Base-by-base conservation (phyloP, 2,888 invertebrate genomes). In the Mantis religiosa region DNA sequence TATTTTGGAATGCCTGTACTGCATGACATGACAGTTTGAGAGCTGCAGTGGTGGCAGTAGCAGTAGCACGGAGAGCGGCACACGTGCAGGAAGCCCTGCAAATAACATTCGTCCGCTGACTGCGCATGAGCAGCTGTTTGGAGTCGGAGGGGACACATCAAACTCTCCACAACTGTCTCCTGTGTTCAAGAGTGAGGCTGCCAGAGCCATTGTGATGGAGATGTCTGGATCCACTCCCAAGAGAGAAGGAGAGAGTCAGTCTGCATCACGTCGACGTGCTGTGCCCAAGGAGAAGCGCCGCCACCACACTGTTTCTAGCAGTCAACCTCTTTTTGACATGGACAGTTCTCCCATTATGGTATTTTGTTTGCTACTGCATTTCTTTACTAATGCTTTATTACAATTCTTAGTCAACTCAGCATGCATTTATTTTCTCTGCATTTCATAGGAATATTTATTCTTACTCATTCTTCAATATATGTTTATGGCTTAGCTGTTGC, bases 101-200 rank as follows among this genome's bases (percentile, higher is more conserved):
- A 83, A 92, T 25, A 71, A 71, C 25, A 20, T 6, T 91, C 88
- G 92, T 91, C 83, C 91, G 91, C 88, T 92, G 91, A 90, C 93
- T 91, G 91, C 91, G 91, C 91, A 92, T 91, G 91, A 93, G 90
- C 92, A 92, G 89, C 91, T 92, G 88, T 93, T 92, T 90, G 92
- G 92, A 47, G 90, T 87, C 28, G 85, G 85, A 41, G 82, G 82
- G 27, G 86, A 86, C 30, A 92, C 92, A 7, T 91, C 91, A 91
- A 34, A 92, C 92, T 93, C 94, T n/a, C 94, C 94, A 1, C 95
- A 97, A 91, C 92, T 97, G 90, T 97, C 97, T 34, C 97, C 97
- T 0, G 96, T 97, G 88, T 98, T 97, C 93, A 97, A 97, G 92
- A 97, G 97, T 92, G 97, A 97, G 92, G 97, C 97, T 1, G 97